These are phyloP conservation scores for Dinoponera quadriceps DNA, from an alignment of 1,140 invertebrate species.

Conservation along the genomic window DNA sequence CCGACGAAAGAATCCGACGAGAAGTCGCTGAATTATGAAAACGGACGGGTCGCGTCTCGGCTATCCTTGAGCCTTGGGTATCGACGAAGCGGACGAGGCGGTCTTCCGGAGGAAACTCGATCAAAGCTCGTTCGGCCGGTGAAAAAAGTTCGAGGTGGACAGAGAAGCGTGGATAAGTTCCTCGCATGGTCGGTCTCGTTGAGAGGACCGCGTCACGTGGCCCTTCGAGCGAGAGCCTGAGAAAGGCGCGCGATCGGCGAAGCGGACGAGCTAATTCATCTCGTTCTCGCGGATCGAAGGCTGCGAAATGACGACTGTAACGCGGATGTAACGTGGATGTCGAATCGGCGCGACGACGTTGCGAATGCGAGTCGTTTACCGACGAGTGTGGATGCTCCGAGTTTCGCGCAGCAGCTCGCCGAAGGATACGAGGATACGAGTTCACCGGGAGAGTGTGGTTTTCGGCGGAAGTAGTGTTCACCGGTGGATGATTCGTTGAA, in stretches of 20 bases:
- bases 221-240: background rate
- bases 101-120: slow-evolving; percentile 31
- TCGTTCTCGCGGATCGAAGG: too few species aligned
- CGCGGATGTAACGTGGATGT: slow-evolving; percentile 27
- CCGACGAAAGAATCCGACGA: background rate
- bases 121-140: slow-evolving; percentile 38
- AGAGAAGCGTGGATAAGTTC: background rate
- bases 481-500: background rate
- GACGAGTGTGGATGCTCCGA: slow-evolving; percentile 14
- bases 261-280: background rate
- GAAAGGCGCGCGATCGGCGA: background rate
- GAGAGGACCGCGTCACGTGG: slow-evolving; percentile 60
- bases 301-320: background rate
- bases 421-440: background rate
- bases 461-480: background rate
- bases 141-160: slow-evolving; percentile 9
- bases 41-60: slow-evolving; percentile 23
- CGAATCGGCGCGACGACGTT: slow-evolving; percentile 16
- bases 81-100: slow-evolving; percentile 23
- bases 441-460: slow-evolving; percentile 4
- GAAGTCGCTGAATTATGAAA: slow-evolving; percentile 6
- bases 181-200: background rate
- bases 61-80: slow-evolving; percentile 43
- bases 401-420: slow-evolving; percentile 18
- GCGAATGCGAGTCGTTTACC: background rate